Evolutionary conservation across 2,113 vertebrate species (phyloP), one percentile per base, ranked within the genome.

Genomic region (Tetrao urogallus): DNA sequence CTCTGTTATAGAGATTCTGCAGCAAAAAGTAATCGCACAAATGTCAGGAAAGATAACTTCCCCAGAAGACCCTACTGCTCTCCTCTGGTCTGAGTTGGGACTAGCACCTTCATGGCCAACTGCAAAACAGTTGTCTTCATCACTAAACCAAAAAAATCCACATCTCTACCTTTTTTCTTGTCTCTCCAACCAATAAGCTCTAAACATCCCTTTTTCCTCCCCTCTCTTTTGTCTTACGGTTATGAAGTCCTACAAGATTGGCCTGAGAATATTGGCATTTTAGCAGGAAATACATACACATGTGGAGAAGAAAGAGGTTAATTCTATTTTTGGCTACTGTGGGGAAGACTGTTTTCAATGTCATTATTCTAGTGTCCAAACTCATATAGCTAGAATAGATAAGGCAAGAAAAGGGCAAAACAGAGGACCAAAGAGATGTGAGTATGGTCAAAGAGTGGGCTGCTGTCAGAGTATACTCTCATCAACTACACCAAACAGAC

Each of bases 191-290:
- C 47, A 71, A 52, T 48, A 52, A 52, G 34, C 9, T 71, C 48
- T 52, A 28, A 52, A 71, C 3, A 6, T 47, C 75, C 10, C 4
- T 61, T 42, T 22, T 3, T 34, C 0, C 4, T 6, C 10, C 8
- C 32, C 2, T 30, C 3, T 25, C 43, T 83, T 91, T 91, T 91
- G 78, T 69, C 70, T 47, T 52, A 22, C 43, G 43, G 28, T 34
- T 72, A 75, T 20, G 58, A 76, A 91, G 82, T 87, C 24, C 38
- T 87, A 65, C 11, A 73, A 76, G 56, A n/a, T 15, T 87, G 10
- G 11, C 78, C 52, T 85, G 71, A 82, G 87, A 94, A 82, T 89
- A 94, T 79, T 92, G 71, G 57, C 54, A 91, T 91, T 92, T 96
- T 87, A 90, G 58, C 40, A 87, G 84, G 74, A 92, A 94, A 78